Evolutionary conservation across 2,888 invertebrate genomes (phyloP), one percentile per base, ranked within the genome.

Genomic region (Byasa hedistus): DNA sequence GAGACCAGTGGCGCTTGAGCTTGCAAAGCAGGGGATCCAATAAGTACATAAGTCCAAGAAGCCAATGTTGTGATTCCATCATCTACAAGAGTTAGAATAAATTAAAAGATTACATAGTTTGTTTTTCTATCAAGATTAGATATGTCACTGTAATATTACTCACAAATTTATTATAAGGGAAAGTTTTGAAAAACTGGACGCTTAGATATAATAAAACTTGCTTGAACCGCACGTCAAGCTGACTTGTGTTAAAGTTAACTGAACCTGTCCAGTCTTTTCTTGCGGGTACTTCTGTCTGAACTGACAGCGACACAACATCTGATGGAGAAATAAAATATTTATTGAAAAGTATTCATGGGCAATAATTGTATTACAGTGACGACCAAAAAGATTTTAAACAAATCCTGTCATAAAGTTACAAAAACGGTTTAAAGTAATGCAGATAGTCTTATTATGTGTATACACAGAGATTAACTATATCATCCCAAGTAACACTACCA

Each of bases 1-100:
- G 71, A 0, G 88, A 79, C 89, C 90, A 91, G 0, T 57, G 76
- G 0, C 78, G 72, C 22, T 85, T 76, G 5, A 89, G 79, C 1
- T 69, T 66, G 59, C 80, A 73, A 4, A 89, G 78, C 0, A 79
- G 85, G 15, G 90, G 89, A 66, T 90, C 90, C 48, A 91, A 64
- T 39, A 91, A 65, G 64, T 85, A 89, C 82, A 87, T 83, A 10
- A 91, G 73, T 0, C 90, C 91, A 10, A 85, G 64, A 0, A 89
- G 69, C 89, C 89, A 91, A 57, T 81, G 66, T 3, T 79, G 79
- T 1, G 77, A 71, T 68, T 81, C 81, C 3, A 86, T 70, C 79
- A 87, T 75, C 91, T 91, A 70, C n/a, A 77, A 75, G 54, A n/a
- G 7, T 48, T 12, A 65, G 39, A 22, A 61, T 36, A 21, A 27